Conservation (phyloP, 2,113 vertebrate genomes). For the Tapirus terrestris region DNA sequence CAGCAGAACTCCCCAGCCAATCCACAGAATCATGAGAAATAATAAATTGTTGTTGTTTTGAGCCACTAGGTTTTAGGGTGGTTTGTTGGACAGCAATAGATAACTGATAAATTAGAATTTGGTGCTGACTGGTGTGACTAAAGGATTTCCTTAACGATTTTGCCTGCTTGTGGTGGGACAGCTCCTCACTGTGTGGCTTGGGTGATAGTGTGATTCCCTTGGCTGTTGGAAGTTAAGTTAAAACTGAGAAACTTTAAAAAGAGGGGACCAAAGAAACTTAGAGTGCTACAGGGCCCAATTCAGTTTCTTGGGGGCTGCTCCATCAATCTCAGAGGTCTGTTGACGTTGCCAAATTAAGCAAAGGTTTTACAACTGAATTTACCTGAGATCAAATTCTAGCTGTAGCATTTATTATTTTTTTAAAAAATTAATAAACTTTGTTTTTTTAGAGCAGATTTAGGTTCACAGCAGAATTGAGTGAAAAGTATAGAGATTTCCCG, state of each 20-base stretch:
- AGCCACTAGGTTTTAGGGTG: neutral
- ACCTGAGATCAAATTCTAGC: neutral
- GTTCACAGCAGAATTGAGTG: neutral
- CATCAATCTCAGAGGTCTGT: neutral
- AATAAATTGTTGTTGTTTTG: neutral
- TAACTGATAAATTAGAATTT: neutral
- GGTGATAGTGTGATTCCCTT: neutral
- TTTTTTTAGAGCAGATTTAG: neutral
- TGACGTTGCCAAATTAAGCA: neutral
- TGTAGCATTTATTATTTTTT: neutral
- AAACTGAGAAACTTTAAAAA: neutral
- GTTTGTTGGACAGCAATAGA: neutral
- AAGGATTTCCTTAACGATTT: neutral
- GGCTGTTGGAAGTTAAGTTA: neutral
- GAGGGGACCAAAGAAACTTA: neutral
- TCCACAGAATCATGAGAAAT: neutral
- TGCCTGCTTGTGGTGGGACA: neutral
- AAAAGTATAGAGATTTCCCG: neutral
- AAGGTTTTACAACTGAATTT: neutral
- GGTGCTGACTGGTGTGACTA: neutral
- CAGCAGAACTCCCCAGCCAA: neutral
- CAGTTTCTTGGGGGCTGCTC: neutral
- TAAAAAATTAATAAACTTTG: neutral
- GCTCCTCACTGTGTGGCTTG: neutral
- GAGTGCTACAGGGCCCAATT: no score